A percentile compares a stretch with the other conserved stretches of the same genome.
These are phyloP conservation scores for Tenthredo scrophulariae DNA, from an alignment of 2,888 invertebrate species.

Conservation along the genomic window DNA sequence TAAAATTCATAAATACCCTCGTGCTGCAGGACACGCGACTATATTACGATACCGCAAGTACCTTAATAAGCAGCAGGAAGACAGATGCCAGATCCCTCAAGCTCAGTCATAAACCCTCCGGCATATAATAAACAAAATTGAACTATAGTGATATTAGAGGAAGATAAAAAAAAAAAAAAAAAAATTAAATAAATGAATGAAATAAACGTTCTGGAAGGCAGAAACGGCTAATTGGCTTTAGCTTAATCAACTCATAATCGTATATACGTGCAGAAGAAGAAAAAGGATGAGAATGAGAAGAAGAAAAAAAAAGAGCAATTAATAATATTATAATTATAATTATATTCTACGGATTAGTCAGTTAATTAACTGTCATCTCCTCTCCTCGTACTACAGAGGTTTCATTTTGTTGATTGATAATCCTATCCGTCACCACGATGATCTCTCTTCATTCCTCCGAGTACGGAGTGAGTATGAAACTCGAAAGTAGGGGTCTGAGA, in stretches of 20 bases:
- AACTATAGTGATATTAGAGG: neutral
- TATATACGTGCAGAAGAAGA: neutral
- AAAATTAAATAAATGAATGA: neutral
- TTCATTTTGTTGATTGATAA: conserved; percentile 13
- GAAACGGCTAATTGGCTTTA: neutral
- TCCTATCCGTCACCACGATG: neutral
- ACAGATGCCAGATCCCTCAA: conserved; percentile 25
- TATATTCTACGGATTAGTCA: neutral
- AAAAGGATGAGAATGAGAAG: neutral
- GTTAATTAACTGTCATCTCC: neutral
- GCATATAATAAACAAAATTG: neutral
- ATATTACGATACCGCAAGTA: neutral
- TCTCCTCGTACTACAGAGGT: neutral
- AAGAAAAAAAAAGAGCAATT: neutral
- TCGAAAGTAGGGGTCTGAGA: conserved; percentile 9
- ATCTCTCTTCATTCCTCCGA: neutral
- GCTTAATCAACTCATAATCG: neutral
- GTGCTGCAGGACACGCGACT: conserved; percentile 1
- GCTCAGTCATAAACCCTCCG: neutral
- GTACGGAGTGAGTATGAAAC: neutral
- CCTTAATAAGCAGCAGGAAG: neutral
- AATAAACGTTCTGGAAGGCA: neutral
- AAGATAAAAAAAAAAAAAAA: neutral
- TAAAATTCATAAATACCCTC: neutral
- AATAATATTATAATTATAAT: neutral